A percentile compares a stretch with the other conserved stretches of the same genome.
Evolutionary conservation across 2,113 vertebrate species (phyloP).

Genomic region (Takifugu bimaculatus): DNA sequence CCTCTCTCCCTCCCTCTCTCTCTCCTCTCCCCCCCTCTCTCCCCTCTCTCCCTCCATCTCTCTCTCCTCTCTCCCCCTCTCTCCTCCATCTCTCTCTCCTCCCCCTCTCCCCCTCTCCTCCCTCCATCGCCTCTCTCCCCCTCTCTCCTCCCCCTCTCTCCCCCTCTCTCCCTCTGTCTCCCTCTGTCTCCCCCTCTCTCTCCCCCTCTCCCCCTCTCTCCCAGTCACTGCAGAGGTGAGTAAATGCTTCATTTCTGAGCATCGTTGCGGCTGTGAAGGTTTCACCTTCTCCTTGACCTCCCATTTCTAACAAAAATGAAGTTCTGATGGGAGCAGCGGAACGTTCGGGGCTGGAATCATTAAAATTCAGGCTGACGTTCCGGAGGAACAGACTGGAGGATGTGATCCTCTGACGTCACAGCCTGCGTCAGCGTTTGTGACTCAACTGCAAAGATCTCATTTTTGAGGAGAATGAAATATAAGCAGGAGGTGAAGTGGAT

Average conservation of each 20-base stretch:
- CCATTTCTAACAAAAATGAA: neutral
- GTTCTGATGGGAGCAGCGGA: constrained; percentile 3
- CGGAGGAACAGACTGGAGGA: constrained; percentile 9
- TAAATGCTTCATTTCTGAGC: constrained; percentile 23
- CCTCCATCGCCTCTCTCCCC: constrained; percentile 8
- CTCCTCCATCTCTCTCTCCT: neutral
- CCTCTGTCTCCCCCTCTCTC: constrained; percentile 1
- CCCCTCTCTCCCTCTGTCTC: neutral
- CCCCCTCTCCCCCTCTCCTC: too few species aligned
- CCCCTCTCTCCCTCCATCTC: too few species aligned
- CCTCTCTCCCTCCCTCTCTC: constrained; percentile 2
- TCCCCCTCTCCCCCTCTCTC: neutral
- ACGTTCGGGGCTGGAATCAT: neutral
- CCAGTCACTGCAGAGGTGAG: constrained; percentile 43
- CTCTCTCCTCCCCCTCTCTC: neutral
- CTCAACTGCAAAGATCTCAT: constrained; percentile 17
- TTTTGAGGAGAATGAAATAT: constrained; percentile 12
- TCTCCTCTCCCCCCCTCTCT: neutral
- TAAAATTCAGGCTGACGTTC: neutral
- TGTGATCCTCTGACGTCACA: constrained; percentile 19
- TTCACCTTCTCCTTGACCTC: constrained; percentile 35
- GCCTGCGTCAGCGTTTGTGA: constrained; percentile 32
- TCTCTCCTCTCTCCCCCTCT: too few species aligned
- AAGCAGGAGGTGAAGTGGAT: constrained; percentile 4
- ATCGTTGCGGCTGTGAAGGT: constrained; percentile 20